Evolutionary conservation across 2,113 vertebrate species (phyloP), one percentile per base, ranked within the genome.

Genomic region (Catharus minimus): DNA sequence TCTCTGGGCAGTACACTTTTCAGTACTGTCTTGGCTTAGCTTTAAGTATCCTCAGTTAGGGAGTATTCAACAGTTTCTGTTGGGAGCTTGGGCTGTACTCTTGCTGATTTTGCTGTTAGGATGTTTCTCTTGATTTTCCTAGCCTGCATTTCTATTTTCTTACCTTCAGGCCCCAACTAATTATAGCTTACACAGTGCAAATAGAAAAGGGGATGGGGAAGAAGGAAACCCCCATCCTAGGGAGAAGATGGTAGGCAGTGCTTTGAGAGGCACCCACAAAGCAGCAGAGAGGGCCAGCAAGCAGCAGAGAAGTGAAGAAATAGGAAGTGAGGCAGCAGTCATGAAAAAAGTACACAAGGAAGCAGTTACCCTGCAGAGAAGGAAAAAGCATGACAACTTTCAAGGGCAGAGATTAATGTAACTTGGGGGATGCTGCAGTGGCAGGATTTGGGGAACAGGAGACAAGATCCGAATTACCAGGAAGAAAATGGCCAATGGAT

Each of bases 301-400:
- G 67, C 46, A 82, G 64, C 57, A 89, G 46, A 93, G 88, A 65
- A 86, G 58, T 92, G 73, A 89, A 82, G 90, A 94, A 90, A 95
- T 93, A 92, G 83, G 93, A 95, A 95, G 79, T 95, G 79, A 95
- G 82, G 80, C 86, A 91, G 86, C 93, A 90, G 24, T 82, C 83
- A 85, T 75, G 79, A 83, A 90, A 61, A 91, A 88, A 85, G 64
- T 36, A 79, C 58, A 56, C 75, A 92, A 82, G 65, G 89, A 74
- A 91, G 58, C 79, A 88, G 85, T 86, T 86, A 86, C 47, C 49
- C 85, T 88, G 85, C 52, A 92, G 76, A 72, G 60, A 94, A 75
- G 41, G 64, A 76, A 84, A 93, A 96, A 87, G 32, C 81, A 79
- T 74, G 92, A 94, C 55, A 79, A 43, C 27, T 83, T 93, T 67